phyloP scores from a whole-genome alignment of 2,888 invertebrate genomes.

The Dioctria linearis region DNA sequence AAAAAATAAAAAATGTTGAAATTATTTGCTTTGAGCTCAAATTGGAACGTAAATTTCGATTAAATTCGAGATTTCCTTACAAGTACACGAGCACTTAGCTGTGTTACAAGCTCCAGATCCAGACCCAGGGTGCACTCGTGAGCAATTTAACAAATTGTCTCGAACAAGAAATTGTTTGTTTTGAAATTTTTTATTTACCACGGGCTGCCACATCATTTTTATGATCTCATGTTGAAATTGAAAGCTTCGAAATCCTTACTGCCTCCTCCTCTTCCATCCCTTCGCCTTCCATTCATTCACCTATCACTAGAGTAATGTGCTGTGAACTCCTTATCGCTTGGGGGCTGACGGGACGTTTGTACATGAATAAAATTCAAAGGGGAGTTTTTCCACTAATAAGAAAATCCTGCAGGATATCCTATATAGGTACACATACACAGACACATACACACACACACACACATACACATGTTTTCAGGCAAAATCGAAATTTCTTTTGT shows the following conservation, averaged over 20 bases:
- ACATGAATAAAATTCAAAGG: too few species aligned
- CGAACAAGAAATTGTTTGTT: slow-evolving; percentile 7
- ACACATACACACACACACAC: too few species aligned
- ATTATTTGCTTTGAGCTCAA: not conserved
- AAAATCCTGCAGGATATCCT: not conserved
- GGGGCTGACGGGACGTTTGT: not conserved
- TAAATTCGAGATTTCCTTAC: not conserved
- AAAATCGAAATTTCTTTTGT: not conserved
- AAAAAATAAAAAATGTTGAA: too few species aligned
- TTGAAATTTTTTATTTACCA: not conserved
- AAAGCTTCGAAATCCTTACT: not conserved
- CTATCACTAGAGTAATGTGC: not conserved
- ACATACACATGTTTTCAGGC: not conserved
- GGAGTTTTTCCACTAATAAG: not conserved
- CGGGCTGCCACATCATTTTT: not conserved
- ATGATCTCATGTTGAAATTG: not conserved
- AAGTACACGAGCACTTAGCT: not conserved
- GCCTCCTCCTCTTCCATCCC: not conserved
- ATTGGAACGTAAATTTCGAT: not conserved
- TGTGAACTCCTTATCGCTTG: slow-evolving; percentile 1
- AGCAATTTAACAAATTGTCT: slow-evolving; percentile 6
- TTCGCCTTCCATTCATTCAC: not conserved
- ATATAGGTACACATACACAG: too few species aligned
- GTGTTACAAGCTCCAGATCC: not conserved
- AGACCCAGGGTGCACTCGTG: not conserved